Percentiles rank a stretch among this genome's conserved stretches.
Evolutionary conservation across 2,888 invertebrate genomes (phyloP).

Genomic region (Celastrina argiolus): DNA sequence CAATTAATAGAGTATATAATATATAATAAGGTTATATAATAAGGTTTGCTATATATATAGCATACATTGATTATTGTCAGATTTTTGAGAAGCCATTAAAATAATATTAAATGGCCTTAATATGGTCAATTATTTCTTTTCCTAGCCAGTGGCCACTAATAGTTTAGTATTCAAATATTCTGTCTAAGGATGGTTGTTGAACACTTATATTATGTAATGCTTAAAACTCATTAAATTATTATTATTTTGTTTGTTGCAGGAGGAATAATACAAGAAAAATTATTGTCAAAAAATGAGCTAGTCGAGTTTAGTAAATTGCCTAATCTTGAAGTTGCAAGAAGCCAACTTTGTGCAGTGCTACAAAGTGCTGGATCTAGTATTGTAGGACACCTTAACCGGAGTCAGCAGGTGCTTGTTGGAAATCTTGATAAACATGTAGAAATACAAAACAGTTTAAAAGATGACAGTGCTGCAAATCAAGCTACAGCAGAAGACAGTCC

Average conservation of each 20-base stretch:
- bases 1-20: no score
- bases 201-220: neutral
- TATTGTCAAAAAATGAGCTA: constrained; percentile 84
- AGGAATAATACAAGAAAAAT: constrained; percentile 83
- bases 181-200: no score
- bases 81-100: no score
- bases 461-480: constrained; percentile 28
- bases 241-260: constrained; percentile 68
- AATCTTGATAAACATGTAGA: constrained; percentile 80
- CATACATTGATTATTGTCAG: no score
- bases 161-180: no score
- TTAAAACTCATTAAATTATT: neutral
- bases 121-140: no score
- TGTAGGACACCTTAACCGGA: constrained; percentile 81
- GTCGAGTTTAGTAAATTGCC: constrained; percentile 81
- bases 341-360: constrained; percentile 83
- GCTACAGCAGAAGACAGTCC: constrained; percentile 26
- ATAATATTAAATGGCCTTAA: no score
- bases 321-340: constrained; percentile 80
- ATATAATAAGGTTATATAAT: no score
- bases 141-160: no score
- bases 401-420: constrained; percentile 82
- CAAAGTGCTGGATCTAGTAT: constrained; percentile 81
- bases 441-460: constrained; percentile 41
- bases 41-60: no score